A percentile compares a stretch with the other conserved stretches of the same genome.
These are phyloP conservation scores for Ageneiosus marmoratus DNA, from an alignment of 2,113 vertebrate genomes.

Conservation along the genomic window DNA sequence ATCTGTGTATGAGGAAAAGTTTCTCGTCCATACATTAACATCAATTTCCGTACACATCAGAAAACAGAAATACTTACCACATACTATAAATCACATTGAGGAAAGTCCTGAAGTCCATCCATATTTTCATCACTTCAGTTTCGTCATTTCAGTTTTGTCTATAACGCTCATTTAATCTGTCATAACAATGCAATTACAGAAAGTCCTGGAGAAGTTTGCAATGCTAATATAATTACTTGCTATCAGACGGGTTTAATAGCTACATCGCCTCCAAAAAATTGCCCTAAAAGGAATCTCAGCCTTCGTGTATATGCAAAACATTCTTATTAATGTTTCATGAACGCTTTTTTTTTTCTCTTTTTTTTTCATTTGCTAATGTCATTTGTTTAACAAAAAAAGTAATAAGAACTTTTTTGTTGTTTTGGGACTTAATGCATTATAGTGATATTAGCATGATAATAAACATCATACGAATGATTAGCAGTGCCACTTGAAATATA, in stretches of 20 bases:
- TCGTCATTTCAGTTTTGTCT: not conserved
- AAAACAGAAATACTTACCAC: not conserved
- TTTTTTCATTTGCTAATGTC: conserved; percentile 12
- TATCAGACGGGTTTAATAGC: conserved; percentile 35
- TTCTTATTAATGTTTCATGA: conserved; percentile 36
- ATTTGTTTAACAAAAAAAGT: conserved; percentile 24
- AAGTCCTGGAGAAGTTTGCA: conserved; percentile 34
- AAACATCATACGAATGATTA: conserved; percentile 2
- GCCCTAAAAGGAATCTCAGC: conserved; percentile 27
- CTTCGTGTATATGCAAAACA: conserved; percentile 33
- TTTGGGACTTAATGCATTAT: not conserved
- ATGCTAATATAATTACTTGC: conserved; percentile 44
- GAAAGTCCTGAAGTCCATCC: too few species aligned
- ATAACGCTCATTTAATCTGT: not conserved
- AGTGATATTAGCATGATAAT: conserved; percentile 1
- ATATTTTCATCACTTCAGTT: not conserved
- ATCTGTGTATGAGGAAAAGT: conserved; percentile 38
- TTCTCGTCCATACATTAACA: conserved; percentile 18
- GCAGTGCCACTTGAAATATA: not conserved
- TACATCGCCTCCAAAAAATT: conserved; percentile 31
- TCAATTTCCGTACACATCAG: not conserved
- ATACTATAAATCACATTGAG: not conserved
- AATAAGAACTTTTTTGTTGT: conserved; percentile 28
- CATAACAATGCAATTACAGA: conserved; percentile 16
- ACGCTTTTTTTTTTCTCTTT: not conserved